Conservation (phyloP, 2,797 vertebrate species). For the Darevskia nairensis region DNA sequence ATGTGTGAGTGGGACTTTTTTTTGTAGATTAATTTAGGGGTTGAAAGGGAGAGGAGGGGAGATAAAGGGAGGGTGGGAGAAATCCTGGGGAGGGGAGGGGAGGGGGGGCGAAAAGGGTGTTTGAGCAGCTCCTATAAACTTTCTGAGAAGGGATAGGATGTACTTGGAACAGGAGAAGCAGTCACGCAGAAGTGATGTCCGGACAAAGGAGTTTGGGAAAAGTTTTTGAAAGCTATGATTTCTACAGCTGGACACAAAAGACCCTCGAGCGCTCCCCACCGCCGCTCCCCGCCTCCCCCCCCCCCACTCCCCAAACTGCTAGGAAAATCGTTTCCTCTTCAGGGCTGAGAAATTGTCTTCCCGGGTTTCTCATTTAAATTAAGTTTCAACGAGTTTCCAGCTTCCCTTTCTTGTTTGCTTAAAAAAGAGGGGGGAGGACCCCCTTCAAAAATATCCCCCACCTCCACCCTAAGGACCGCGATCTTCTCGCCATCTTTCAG, state of each 20-base stretch:
- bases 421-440: not conserved
- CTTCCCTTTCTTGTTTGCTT: not conserved
- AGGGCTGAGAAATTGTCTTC: not conserved
- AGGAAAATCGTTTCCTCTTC: slow-evolving; percentile 36
- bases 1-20: not conserved
- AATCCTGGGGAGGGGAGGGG: not conserved
- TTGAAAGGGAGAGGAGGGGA: not conserved
- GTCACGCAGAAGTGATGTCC: slow-evolving; percentile 68
- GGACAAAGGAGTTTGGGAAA: slow-evolving; percentile 69
- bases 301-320: slow-evolving; percentile 8
- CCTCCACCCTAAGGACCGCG: not conserved
- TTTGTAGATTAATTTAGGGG: slow-evolving; percentile 1
- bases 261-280: slow-evolving; percentile 3
- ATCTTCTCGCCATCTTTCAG: not conserved
- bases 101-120: slow-evolving; percentile 20
- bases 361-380: not conserved
- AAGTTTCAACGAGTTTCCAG: not conserved
- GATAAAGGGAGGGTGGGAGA: not conserved
- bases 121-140: slow-evolving; percentile 42
- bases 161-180: slow-evolving; percentile 61
- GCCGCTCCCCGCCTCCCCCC: not conserved
- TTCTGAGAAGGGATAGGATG: slow-evolving; percentile 57
- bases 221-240: slow-evolving; percentile 69
- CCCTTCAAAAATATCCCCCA: too few relatives aligned
- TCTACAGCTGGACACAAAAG: slow-evolving; percentile 61